Percentiles rank a stretch among this genome's conserved stretches.
phyloP scores from a whole-genome alignment of 2,888 invertebrate species.

The Bhutanitis thaidina region DNA sequence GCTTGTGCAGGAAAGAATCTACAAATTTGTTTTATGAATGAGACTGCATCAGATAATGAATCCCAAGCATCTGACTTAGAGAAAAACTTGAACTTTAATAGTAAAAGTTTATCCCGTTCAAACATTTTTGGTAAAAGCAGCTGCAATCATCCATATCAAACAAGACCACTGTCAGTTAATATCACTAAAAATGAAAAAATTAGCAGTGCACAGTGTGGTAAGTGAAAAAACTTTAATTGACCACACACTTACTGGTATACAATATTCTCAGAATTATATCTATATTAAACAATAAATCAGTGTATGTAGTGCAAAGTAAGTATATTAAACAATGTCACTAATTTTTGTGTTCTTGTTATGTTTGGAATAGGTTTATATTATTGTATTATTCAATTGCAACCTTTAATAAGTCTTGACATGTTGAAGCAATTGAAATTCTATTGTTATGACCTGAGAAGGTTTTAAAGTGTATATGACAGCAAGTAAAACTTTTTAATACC shows the following conservation, averaged over 20 bases:
- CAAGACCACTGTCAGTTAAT: constrained; percentile 68
- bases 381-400: background rate
- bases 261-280: too few relatives aligned
- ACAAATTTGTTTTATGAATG: constrained; percentile 98
- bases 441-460: too few relatives aligned
- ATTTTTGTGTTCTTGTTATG: too few relatives aligned
- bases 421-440: too few relatives aligned
- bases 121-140: constrained; percentile 67
- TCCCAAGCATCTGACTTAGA: constrained; percentile 88
- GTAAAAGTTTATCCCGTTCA: constrained; percentile 62
- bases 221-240: constrained; percentile 40
- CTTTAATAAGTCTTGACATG: too few relatives aligned
- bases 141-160: constrained; percentile 73
- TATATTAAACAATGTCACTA: too few relatives aligned
- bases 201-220: constrained; percentile 61
- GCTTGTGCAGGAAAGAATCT: constrained; percentile 89
- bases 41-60: constrained; percentile 91
- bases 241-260: too few relatives aligned
- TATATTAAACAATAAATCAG: too few relatives aligned
- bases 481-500: constrained; percentile 7
- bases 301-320: too few relatives aligned
- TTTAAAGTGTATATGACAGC: background rate
- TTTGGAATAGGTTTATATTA: background rate
- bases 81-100: constrained; percentile 57
- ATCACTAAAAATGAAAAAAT: constrained; percentile 71